Evolutionary conservation across 2,113 vertebrate genomes (phyloP), one percentile per base, ranked within the genome.

Genomic region (Callocephalon fimbriatum): DNA sequence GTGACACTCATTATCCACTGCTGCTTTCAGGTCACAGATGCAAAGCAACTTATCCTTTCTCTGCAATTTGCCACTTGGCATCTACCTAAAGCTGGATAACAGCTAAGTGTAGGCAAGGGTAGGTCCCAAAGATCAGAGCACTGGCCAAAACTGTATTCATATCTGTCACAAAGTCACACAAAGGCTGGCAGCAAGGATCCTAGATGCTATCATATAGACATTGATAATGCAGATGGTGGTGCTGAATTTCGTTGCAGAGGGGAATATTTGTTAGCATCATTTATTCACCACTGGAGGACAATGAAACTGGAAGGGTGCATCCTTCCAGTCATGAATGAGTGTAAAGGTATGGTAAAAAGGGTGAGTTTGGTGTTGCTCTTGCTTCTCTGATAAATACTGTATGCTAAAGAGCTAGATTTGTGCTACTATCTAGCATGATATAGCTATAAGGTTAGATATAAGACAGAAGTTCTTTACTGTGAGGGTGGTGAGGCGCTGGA

Each of bases 121-220:
- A 78, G 26, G 26, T 31, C 71, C 77, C 15, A 0, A 1, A 45
- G n/a, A 27, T 31, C 17, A 66, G 56, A 56, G 9, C 20, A 26
- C 0, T 1, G 15, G 6, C 15, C 66, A 68, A 58, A 74, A 51
- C 18, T 32, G 1, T 38, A 7, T 27, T 14, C n/a, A 22, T 1
- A 0, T n/a, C 15, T 78, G 2, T 53, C 54, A 35, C 37, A 71
- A 4, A 15, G 45, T 25, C 29, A 19, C 32, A 35, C 21, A 58
- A 58, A 71, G 16, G 35, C 47, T 44, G 38, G 19, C 26, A 50
- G 51, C 26, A 54, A 68, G 38, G 23, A 53, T 44, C 10, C 25
- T 53, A 26, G 37, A 50, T 0, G 1, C 4, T 75, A 13, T 67
- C 40, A 66, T 44, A 9, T 15, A 50, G 68, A 23, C 19, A 18